Conservation (phyloP, 2,888 invertebrate species). For the Subacronicta megacephala region DNA sequence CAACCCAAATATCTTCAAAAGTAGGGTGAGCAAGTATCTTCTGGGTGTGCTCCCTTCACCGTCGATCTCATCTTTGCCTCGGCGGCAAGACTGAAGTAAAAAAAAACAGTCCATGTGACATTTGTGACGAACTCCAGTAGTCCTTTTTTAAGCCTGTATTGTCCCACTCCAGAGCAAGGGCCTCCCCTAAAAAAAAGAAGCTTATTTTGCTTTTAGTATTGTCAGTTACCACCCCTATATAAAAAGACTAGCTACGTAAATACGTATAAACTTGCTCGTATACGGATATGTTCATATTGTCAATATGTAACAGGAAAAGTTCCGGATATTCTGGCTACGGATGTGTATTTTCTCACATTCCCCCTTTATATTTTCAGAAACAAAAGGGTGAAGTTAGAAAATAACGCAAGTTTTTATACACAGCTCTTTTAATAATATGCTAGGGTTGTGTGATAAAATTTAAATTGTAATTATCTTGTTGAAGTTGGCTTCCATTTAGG, state of each 20-base stretch:
- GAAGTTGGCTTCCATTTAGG: not conserved
- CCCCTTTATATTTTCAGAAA: conserved; percentile 32
- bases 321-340: conserved; percentile 20
- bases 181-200: too few relatives aligned
- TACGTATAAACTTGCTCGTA: conserved; percentile 7
- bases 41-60: too few relatives aligned
- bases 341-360: conserved; percentile 25
- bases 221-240: too few relatives aligned
- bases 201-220: too few relatives aligned
- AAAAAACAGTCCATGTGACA: too few relatives aligned
- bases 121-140: too few relatives aligned
- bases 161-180: too few relatives aligned
- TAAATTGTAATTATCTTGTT: not conserved
- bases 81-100: too few relatives aligned
- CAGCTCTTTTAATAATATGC: not conserved
- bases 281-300: conserved; percentile 31
- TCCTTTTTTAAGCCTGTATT: too few relatives aligned
- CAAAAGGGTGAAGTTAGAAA: conserved; percentile 19
- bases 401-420: not conserved
- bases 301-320: conserved; percentile 42
- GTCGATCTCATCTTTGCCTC: too few relatives aligned
- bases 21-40: too few relatives aligned
- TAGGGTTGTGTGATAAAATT: not conserved
- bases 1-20: too few relatives aligned
- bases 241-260: not conserved